These are phyloP conservation scores for Paralvinella palmiformis DNA, from an alignment of 1,140 invertebrate genomes.

Conservation along the genomic window DNA sequence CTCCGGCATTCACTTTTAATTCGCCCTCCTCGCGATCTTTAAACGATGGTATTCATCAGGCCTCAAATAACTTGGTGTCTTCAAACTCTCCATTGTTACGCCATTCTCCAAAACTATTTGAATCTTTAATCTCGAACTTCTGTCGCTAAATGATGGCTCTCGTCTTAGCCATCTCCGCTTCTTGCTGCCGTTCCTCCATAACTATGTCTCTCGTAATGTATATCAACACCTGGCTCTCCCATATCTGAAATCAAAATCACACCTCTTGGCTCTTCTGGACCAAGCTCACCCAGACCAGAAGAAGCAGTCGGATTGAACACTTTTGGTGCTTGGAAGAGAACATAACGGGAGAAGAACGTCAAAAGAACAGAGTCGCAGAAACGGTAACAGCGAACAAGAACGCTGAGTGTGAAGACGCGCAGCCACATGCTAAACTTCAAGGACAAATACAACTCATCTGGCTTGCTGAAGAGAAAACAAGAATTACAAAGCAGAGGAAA, in stretches of 20 bases:
- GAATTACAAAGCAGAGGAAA: conserved; percentile 88
- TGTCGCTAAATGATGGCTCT: too few relatives aligned
- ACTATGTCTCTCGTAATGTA: too few relatives aligned
- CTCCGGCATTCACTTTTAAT: too few relatives aligned
- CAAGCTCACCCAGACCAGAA: neutral
- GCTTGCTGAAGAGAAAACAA: conserved; percentile 88
- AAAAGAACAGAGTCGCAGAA: conserved; percentile 30
- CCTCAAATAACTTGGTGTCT: too few relatives aligned
- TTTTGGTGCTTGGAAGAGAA: conserved; percentile 8
- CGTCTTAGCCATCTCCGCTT: too few relatives aligned
- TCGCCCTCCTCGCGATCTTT: too few relatives aligned
- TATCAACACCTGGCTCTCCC: conserved; percentile 22
- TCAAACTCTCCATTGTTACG: too few relatives aligned
- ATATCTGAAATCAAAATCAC: conserved; percentile 14
- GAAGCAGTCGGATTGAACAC: conserved; percentile 10
- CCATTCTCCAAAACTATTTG: too few relatives aligned
- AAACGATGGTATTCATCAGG: too few relatives aligned
- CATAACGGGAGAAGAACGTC: conserved; percentile 3
- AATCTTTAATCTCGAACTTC: too few relatives aligned
- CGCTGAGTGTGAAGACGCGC: conserved; percentile 89
- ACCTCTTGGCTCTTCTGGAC: conserved; percentile 20
- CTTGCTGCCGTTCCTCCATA: too few relatives aligned
- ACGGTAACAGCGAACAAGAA: conserved; percentile 65
- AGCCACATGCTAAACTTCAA: conserved; percentile 76
- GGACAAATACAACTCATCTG: conserved; percentile 48